A percentile compares a stretch with the other conserved stretches of the same genome.
Conservation (phyloP, 2,797 vertebrate genomes). For the Ambastaia sidthimunki region DNA sequence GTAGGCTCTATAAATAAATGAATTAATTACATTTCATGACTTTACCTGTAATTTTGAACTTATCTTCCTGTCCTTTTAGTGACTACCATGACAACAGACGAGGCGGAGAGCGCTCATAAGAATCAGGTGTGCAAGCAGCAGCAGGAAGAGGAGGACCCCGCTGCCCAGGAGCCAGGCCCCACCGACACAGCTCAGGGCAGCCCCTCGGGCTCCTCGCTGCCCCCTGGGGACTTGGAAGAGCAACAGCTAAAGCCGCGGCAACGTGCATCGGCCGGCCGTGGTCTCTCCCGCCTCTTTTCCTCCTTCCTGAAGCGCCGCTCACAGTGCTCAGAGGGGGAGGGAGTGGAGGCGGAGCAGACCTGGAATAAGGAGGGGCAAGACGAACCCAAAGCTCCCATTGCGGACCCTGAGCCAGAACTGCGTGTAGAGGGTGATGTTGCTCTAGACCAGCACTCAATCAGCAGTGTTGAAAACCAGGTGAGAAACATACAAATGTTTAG, state of each 20-base stretch:
- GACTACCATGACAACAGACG: conserved; percentile 82
- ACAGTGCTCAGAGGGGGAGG: conserved; percentile 86
- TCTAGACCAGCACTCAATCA: conserved; percentile 90
- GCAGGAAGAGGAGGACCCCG: conserved; percentile 55
- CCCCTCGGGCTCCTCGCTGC: conserved; percentile 59
- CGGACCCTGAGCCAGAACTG: conserved; percentile 94
- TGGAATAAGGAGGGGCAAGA: conserved; percentile 69
- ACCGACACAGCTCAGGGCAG: conserved; percentile 63
- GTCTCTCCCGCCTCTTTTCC: conserved; percentile 92
- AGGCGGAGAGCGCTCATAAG: conserved; percentile 85
- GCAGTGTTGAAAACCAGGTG: conserved; percentile 94
- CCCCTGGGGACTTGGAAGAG: conserved; percentile 69
- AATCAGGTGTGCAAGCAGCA: conserved; percentile 72
- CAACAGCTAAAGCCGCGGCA: conserved; percentile 79
- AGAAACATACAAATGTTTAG: too few species aligned
- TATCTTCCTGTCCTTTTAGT: conserved; percentile 54
- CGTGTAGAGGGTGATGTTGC: conserved; percentile 86
- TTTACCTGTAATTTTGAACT: not conserved
- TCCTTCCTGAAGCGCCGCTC: conserved; percentile 93
- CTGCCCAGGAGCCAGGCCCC: conserved; percentile 77
- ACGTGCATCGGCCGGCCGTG: conserved; percentile 80
- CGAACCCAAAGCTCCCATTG: conserved; percentile 93
- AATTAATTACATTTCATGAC: not conserved
- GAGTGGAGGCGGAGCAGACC: conserved; percentile 68
- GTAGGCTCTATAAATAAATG: too few species aligned